Base-by-base conservation (phyloP, 2,797 vertebrate species). In the Eospalax fontanierii region DNA sequence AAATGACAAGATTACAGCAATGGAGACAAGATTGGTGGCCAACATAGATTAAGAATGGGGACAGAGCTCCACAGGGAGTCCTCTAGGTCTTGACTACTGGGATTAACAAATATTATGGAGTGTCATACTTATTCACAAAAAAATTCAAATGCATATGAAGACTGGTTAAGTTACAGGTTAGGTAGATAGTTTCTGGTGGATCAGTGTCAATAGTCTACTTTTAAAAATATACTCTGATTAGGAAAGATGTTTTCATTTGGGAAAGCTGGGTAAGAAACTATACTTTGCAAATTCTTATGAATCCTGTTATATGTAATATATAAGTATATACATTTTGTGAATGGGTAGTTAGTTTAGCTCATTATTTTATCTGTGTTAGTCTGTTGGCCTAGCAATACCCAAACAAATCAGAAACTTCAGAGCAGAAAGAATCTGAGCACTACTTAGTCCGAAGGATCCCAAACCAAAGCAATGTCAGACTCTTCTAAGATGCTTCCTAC, bases 351-450 rank as follows among this genome's bases (percentile, higher is more conserved):
- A 87, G 61, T 88, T 59, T 50, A 71, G 73, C 33, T 21, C 78
- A 33, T 70, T 59, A 73, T n/a, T 81, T 92, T 28, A 87, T 70
- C 70, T 70, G 19, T 61, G 46, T 21, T 90, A 7, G 35, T 70
- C 38, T 65, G 11, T 70, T 87, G 75, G 68, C 24, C 40, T 28
- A 92, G 24, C 61, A 79, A 83, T 89, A 26, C 11, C 50, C 81
- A 74, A 79, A 91, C 26, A 74, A 65, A 76, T 88, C 26, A 50
- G 22, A 89, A 76, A 83, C 22, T 86, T 87, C 24, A 82, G 18
- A 75, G 33, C 73, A 92, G 30, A 66, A 91, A 83, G 65, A 93
- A 40, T 11, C 21, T 40, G 2, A 40, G 28, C 30, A 35, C 91
- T 35, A 35, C 24, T 54, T 40, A 57, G 24, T 71, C 14, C 33